Percentiles rank a stretch among this genome's conserved stretches.
Conservation (phyloP, 2,888 invertebrate genomes). For the Ypsolopha scabrella region DNA sequence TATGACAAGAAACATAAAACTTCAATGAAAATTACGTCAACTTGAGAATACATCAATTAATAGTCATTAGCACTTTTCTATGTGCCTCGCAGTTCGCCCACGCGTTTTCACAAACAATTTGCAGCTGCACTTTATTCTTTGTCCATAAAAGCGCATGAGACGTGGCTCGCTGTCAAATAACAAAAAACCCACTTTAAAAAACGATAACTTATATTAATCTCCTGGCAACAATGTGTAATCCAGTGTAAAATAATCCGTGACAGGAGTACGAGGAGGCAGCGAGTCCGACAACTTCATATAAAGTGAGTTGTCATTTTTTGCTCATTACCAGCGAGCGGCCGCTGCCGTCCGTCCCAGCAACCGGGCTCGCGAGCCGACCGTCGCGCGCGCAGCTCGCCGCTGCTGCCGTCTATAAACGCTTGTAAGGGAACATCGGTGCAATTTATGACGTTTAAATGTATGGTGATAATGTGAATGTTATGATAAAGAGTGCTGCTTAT, state of each 20-base stretch:
- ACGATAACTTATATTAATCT: background rate
- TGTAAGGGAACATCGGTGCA: no score
- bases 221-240: slow-evolving; percentile 3
- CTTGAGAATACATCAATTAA: no score
- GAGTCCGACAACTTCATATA: background rate
- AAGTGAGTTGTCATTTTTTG: slow-evolving; percentile 4
- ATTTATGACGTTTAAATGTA: no score
- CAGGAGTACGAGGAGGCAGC: background rate
- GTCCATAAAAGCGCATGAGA: no score
- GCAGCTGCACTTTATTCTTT: no score
- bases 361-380: background rate
- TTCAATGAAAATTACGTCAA: no score
- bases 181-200: background rate
- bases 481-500: background rate
- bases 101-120: no score
- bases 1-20: no score
- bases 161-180: background rate
- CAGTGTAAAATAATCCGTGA: background rate
- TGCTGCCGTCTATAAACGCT: no score
- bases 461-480: background rate
- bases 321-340: background rate
- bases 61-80: no score
- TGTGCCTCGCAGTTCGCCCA: no score
- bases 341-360: background rate
- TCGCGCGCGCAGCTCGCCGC: background rate